A percentile compares a stretch with the other conserved stretches of the same genome.
Conservation (phyloP, 2,797 vertebrate species). For the Coendou prehensilis region DNA sequence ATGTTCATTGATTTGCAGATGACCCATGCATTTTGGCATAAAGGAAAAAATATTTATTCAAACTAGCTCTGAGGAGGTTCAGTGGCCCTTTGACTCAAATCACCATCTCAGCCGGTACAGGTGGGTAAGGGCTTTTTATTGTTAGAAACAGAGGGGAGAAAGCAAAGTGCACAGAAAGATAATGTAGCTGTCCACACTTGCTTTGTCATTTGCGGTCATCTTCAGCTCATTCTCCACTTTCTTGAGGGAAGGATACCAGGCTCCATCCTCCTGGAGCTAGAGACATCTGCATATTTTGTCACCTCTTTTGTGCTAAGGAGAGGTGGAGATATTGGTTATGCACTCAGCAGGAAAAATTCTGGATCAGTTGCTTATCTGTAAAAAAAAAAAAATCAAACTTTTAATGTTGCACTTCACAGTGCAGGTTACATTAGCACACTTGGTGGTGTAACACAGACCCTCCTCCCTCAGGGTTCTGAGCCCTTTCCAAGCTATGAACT, state of each 20-base stretch:
- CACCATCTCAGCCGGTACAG: neutral
- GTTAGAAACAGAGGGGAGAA: neutral
- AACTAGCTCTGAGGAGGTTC: neutral
- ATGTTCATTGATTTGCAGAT: neutral
- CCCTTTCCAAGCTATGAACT: too few species aligned
- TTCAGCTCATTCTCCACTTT: neutral
- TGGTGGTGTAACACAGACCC: too few species aligned
- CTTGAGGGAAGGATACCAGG: neutral
- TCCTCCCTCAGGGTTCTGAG: too few species aligned
- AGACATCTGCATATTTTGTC: neutral
- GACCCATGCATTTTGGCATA: neutral
- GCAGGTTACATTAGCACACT: neutral
- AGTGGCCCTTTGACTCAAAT: neutral
- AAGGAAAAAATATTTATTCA: neutral
- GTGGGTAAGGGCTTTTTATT: neutral
- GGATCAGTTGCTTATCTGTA: neutral
- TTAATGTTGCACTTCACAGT: neutral
- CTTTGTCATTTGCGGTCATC: neutral
- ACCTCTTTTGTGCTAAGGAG: neutral
- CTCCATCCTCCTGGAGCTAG: neutral
- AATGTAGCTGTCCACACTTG: neutral
- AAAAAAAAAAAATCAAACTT: neutral
- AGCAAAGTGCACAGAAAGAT: too few species aligned
- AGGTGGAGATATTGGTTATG: neutral
- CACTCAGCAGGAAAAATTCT: neutral